phyloP scores from a whole-genome alignment of 2,888 invertebrate genomes.

The Aspidiotus rigidus region DNA sequence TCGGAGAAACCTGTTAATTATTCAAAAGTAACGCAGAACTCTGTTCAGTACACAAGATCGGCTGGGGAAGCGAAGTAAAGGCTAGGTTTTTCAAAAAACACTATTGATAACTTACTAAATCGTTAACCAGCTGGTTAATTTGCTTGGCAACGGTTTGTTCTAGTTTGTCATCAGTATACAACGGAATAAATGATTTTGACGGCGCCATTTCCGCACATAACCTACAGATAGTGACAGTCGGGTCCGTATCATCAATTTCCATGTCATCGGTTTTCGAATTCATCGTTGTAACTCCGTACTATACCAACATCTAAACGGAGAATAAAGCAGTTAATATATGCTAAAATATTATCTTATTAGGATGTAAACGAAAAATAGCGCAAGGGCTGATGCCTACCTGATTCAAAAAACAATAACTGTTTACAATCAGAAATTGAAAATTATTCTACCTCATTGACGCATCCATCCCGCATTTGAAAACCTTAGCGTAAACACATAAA shows the following conservation, averaged over 20 bases:
- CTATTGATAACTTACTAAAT: constrained; percentile 8
- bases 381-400: too few relatives aligned
- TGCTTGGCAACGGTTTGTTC: constrained; percentile 14
- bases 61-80: neutral
- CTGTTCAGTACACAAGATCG: neutral
- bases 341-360: too few relatives aligned
- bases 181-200: constrained; percentile 1
- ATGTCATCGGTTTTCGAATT: neutral
- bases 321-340: too few relatives aligned
- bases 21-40: neutral
- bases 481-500: too few relatives aligned
- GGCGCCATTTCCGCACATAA: constrained; percentile 14
- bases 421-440: too few relatives aligned
- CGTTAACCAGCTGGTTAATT: constrained; percentile 18
- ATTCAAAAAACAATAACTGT: too few relatives aligned
- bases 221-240: constrained; percentile 4
- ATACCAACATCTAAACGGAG: too few relatives aligned
- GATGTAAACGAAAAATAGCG: too few relatives aligned
- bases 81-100: neutral
- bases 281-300: neutral
- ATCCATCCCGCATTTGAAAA: too few relatives aligned
- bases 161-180: constrained; percentile 5
- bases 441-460: too few relatives aligned
- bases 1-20: constrained; percentile 6
- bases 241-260: neutral